Base-by-base conservation (phyloP, 2,797 vertebrate species). In the Phrynocephalus forsythii region DNA sequence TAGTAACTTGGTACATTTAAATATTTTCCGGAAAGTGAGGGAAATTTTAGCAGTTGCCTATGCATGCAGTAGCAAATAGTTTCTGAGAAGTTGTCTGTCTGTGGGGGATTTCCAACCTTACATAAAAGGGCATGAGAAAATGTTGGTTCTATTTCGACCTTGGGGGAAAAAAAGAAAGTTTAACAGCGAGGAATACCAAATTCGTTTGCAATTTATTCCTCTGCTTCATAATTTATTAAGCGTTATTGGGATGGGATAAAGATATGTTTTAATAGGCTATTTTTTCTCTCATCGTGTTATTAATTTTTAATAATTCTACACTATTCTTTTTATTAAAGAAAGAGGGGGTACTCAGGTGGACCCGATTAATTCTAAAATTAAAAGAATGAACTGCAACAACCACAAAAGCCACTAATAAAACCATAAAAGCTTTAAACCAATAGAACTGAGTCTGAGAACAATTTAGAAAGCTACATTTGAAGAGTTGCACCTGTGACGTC, bases 111-210 rank as follows among this genome's bases (percentile, higher is more conserved):
- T 94, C 69, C 93, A 95, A 93, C 93, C 92, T 94, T 92, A 87
- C 79, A 90, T 86, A 89, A 94, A 95, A 95, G 94, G 92, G 93
- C 93, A 94, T 96, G 94, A 92, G 94, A 95, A 96, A 90, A 87
- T 91, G 90, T 78, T 50, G 90, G 91, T 90, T 93, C 88, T 94
- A 0, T 91, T 94, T 92, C 87, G 84, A 44, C 33, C 72, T 71
- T 18, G 52, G 87, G 67, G 87, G 60, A 68, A 8, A 30, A 15
- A 79, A 88, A 79, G 71, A 90, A 79, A 20, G n/a, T 22, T 26
- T 79, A 22, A 66, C 60, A 82, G 73, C 50, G 18, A 93, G 80
- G 86, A 91, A 95, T 1, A 90, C 87, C 90, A 92, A 86, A 92
- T 6, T 78, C 24, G 89, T 92, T 89, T 87, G 88, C 86, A 88